Percentiles rank a stretch among this genome's conserved stretches.
phyloP scores from a whole-genome alignment of 2,113 vertebrate species.

The Rhynchomys soricoides region DNA sequence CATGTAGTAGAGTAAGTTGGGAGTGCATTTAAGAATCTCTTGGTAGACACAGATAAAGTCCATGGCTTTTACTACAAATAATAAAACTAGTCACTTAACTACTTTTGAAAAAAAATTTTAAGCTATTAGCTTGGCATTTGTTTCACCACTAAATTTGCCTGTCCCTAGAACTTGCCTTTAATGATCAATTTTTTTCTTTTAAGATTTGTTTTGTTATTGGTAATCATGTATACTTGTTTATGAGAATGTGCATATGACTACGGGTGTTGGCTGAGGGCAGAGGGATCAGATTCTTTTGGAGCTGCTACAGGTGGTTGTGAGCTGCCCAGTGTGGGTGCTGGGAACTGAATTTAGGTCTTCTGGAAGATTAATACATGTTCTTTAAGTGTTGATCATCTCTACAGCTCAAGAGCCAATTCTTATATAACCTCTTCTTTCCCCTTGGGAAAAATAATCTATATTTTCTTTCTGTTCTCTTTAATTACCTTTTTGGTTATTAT shows the following conservation, averaged over 20 bases:
- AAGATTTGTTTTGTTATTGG: background rate
- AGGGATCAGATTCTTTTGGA: background rate
- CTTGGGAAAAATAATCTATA: background rate
- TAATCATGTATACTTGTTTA: background rate
- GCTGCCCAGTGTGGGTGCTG: background rate
- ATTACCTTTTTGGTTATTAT: background rate
- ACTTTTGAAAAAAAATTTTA: conserved; percentile 8
- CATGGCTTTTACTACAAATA: background rate
- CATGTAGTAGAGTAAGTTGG: background rate
- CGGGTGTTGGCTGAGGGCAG: background rate
- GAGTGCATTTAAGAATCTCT: background rate
- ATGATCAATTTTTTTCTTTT: background rate
- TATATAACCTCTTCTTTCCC: background rate
- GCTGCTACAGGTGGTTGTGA: background rate
- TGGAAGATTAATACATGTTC: background rate
- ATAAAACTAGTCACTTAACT: background rate
- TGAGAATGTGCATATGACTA: background rate
- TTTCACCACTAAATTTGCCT: conserved; percentile 20
- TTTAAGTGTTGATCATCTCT: background rate
- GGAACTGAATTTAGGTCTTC: background rate
- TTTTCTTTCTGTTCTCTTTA: background rate
- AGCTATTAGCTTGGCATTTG: background rate
- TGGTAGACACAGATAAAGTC: background rate
- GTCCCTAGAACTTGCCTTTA: background rate
- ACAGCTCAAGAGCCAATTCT: background rate